These are phyloP conservation scores for Ptilonorhynchus violaceus DNA, from an alignment of 2,113 vertebrate genomes.

Conservation along the genomic window DNA sequence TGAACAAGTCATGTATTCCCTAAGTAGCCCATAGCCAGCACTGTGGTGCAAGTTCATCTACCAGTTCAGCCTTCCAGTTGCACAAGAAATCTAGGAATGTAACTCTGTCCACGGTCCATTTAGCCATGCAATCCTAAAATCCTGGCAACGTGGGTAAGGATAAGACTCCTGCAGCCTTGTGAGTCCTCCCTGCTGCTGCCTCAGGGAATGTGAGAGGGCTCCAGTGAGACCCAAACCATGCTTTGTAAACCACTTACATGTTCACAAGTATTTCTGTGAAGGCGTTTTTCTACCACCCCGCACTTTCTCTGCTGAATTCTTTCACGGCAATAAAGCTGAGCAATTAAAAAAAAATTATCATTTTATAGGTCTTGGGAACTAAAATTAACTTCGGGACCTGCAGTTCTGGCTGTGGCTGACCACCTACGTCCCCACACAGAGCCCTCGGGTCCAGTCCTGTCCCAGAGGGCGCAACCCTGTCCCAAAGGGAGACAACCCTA, in stretches of 20 bases:
- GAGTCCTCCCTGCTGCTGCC: not conserved
- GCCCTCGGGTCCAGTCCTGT: not conserved
- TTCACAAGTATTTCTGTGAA: not conserved
- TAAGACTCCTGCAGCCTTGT: accelerated
- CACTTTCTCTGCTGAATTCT: not conserved
- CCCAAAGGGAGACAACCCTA: no score
- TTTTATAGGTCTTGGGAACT: accelerated
- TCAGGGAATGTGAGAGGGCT: accelerated
- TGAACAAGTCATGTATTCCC: not conserved
- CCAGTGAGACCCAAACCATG: accelerated
- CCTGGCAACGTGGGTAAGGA: not conserved
- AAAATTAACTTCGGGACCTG: not conserved
- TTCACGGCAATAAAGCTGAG: not conserved
- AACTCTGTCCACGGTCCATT: not conserved
- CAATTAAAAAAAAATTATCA: not conserved
- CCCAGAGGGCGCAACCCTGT: no score
- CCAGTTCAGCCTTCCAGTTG: not conserved
- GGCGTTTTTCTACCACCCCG: accelerated
- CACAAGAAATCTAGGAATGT: not conserved
- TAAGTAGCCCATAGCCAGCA: not conserved
- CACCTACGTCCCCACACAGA: not conserved
- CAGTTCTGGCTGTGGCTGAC: not conserved
- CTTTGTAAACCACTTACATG: not conserved
- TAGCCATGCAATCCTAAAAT: not conserved
- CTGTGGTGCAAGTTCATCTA: not conserved